phyloP scores from a whole-genome alignment of 2,888 invertebrate species.

The Drosophila sordidula region DNA sequence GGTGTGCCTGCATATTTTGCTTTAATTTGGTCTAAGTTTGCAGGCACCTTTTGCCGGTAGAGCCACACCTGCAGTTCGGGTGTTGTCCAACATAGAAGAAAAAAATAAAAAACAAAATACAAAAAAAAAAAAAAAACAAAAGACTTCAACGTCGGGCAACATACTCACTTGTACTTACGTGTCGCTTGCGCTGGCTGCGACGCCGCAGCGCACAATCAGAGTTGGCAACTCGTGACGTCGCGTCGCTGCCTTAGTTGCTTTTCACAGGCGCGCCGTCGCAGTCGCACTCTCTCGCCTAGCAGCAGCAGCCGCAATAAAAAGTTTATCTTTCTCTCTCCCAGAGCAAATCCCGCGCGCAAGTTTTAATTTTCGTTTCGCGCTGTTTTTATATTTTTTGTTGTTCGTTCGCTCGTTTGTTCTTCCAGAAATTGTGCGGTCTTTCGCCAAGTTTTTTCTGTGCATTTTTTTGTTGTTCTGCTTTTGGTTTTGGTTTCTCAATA shows the following conservation, averaged over 20 bases:
- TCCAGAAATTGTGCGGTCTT: slow-evolving; percentile 27
- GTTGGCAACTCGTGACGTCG: slow-evolving; percentile 29
- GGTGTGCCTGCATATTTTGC: not conserved
- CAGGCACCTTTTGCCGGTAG: slow-evolving; percentile 29
- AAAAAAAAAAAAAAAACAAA: slow-evolving; percentile 40
- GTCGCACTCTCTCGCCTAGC: slow-evolving; percentile 26
- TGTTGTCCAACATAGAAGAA: slow-evolving; percentile 35
- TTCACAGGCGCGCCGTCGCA: slow-evolving; percentile 52
- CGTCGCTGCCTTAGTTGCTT: slow-evolving; percentile 36
- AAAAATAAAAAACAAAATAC: slow-evolving; percentile 8
- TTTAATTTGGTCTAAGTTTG: slow-evolving; percentile 31
- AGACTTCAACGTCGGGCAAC: slow-evolving; percentile 57
- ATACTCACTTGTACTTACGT: slow-evolving; percentile 47
- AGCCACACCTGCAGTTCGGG: slow-evolving; percentile 47
- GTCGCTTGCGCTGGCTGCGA: slow-evolving; percentile 26
- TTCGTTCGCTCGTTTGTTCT: slow-evolving; percentile 12
- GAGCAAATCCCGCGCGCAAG: slow-evolving; percentile 30
- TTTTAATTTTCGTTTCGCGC: slow-evolving; percentile 28
- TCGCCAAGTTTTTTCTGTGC: slow-evolving; percentile 12
- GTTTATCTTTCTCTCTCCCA: slow-evolving; percentile 3
- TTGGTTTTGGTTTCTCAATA: slow-evolving; percentile 26
- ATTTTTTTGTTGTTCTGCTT: slow-evolving; percentile 3
- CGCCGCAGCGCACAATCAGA: slow-evolving; percentile 33
- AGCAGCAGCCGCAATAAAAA: slow-evolving; percentile 5
- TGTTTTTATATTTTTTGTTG: slow-evolving; percentile 15